These are phyloP conservation scores for Euzophera pinguis DNA, from an alignment of 2,888 invertebrate genomes.

Conservation along the genomic window DNA sequence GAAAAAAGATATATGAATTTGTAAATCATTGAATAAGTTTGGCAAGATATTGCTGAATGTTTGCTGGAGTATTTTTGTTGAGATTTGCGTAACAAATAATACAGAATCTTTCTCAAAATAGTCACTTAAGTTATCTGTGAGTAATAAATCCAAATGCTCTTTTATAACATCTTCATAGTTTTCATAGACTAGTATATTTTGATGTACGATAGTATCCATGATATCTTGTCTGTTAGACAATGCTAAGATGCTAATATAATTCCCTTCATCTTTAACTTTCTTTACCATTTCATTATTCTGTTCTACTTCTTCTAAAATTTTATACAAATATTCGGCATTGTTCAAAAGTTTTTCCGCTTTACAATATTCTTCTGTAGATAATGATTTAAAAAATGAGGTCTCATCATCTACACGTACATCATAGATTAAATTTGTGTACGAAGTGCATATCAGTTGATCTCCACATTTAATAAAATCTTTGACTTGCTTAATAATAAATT, in stretches of 20 bases:
- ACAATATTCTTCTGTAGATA: constrained; percentile 35
- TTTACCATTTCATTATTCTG: constrained; percentile 40
- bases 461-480: constrained; percentile 50
- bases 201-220: constrained; percentile 43
- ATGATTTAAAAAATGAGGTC: constrained; percentile 31
- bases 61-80: constrained; percentile 31
- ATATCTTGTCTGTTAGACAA: constrained; percentile 56
- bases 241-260: constrained; percentile 51
- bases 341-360: constrained; percentile 44
- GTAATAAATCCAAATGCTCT: constrained; percentile 33
- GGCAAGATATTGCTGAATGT: constrained; percentile 31
- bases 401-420: constrained; percentile 42
- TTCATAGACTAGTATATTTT: constrained; percentile 42
- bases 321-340: constrained; percentile 44
- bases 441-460: constrained; percentile 53
- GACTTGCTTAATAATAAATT: constrained; percentile 46
- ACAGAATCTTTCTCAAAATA: constrained; percentile 44
- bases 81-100: constrained; percentile 45
- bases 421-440: constrained; percentile 53
- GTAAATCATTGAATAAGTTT: constrained; percentile 32
- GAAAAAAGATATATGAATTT: constrained; percentile 49
- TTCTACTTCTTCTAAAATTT: constrained; percentile 46
- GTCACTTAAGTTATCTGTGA: constrained; percentile 45
- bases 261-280: constrained; percentile 43
- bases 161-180: constrained; percentile 47